Base-by-base conservation (phyloP, 2,113 vertebrate species). In the Platysternon megacephalum region DNA sequence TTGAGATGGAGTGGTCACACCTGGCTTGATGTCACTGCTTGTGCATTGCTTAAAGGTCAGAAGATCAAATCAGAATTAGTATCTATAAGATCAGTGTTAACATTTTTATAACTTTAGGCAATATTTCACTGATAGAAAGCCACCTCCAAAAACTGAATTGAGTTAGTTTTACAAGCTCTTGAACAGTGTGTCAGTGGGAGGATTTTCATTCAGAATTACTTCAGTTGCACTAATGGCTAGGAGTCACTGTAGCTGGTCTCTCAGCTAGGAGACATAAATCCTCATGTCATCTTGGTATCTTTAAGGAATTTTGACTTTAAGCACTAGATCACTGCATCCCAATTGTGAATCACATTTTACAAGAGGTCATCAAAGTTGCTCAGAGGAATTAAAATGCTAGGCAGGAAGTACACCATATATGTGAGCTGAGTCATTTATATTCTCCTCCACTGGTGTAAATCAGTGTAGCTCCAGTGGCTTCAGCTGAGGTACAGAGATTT, bases 81-180 rank as follows among this genome's bases (percentile, higher is more conserved):
- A 49, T 48, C n/a, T 80, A 14, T 56, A 82, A 86, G 44, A 87
- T 0, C 72, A 79, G 21, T n/a, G 21, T 53, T 53, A 89, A 49
- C 19, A 85, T 10, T 52, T 49, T 84, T 35, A 86, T 53, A 92
- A 39, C 13, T 35, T 21, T 0, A 0, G 5, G 5, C 12, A 53
- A 11, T 49, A 0, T 83, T 87, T 76, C 93, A 90, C 85, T 86
- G n/a, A 74, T 4, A 39, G 2, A 2, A 2, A 6, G 56, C 6
- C 24, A 76, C 9, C 10, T 12, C 6, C 11, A 80, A 87, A 82
- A 84, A 29, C 5, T 72, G 48, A 89, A 51, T 3, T n/a, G 28
- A 92, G 35, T 85, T 94, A 92, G 35, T 87, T 94, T 87, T 93
- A 87, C 39, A 93, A 89, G n/a, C 2, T 17, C 28, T 24, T 26